Percentiles rank a stretch among this genome's conserved stretches.
These are phyloP conservation scores for Trypoxylus dichotomus DNA, from an alignment of 1,140 invertebrate species.

Conservation along the genomic window DNA sequence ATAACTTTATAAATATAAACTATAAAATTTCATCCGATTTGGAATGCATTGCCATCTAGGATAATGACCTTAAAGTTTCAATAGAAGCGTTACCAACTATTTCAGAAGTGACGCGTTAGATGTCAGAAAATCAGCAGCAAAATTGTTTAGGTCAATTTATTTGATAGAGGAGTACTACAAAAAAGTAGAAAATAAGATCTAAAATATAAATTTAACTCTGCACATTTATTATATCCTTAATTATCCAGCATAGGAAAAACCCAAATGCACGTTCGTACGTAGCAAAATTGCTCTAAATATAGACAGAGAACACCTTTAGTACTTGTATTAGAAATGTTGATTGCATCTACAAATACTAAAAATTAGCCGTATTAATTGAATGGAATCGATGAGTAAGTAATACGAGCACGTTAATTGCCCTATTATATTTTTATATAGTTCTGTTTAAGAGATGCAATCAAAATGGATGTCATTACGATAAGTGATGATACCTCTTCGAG, in stretches of 20 bases:
- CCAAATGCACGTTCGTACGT: not conserved
- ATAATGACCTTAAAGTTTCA: too few species aligned
- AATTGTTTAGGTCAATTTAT: not conserved
- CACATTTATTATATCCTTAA: not conserved
- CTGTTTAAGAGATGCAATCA: not conserved
- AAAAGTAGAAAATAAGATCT: not conserved
- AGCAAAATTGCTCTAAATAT: not conserved
- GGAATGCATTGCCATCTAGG: too few species aligned
- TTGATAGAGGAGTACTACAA: not conserved
- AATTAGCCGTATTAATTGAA: not conserved
- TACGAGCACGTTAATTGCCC: not conserved
- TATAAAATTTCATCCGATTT: too few species aligned
- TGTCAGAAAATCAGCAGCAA: not conserved
- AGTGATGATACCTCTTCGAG: not conserved
- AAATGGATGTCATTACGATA: constrained; percentile 12
- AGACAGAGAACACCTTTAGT: not conserved
- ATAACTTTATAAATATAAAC: too few species aligned
- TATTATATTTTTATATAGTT: not conserved
- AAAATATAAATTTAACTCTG: not conserved
- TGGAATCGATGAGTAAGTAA: not conserved
- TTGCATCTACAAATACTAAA: not conserved
- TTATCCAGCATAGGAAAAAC: not conserved
- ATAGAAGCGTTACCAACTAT: not conserved
- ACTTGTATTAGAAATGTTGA: not conserved
- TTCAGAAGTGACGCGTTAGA: not conserved